Evolutionary conservation across 2,113 vertebrate genomes (phyloP), one percentile per base, ranked within the genome.

Genomic region (Vulpes lagopus): DNA sequence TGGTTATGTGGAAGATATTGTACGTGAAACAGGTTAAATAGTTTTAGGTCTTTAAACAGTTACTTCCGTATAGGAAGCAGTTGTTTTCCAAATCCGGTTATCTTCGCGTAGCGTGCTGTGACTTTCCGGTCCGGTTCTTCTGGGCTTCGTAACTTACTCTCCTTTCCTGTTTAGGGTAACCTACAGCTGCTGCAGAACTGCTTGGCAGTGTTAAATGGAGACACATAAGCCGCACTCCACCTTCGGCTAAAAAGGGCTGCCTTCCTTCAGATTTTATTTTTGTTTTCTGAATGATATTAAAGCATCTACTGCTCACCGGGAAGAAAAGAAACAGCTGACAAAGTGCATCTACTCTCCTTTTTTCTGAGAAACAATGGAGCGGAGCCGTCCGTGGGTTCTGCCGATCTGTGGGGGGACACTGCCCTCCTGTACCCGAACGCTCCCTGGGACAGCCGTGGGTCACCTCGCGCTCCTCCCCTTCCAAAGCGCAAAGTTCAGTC

Each of bases 151-250:
- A 1, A 8, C 64, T 35, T 6, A 76, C 73, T 60, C 27, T 98
- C 65, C 96, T 84, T 98, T 95, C 97, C 55, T 98, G 98, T 97
- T 80, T 97, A 99, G 99, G 99, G 99, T 96, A 99, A 99, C 97
- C 99, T 99, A 89, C 99, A 99, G 98, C 98, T 99, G 98, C 98
- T 99, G 98, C 99, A 99, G 99, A 99, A 99, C 98, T 99, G 99
- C 98, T 98, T 99, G 98, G 99, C 99, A 43, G 99, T 99, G 98
- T 98, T 99, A 97, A 99, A 99, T 96, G 99, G 99, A 84, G 99
- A 99, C 98, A 99, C 99, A 98, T 99, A 99, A 99, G 97, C 97
- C 97, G 93, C 83, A 71, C 94, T 97, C 90, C 19, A 35, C 98
- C 98, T 98, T 98, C 98, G 91, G 97, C 95, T 98, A 90, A 98